These are phyloP conservation scores for Plectropomus leopardus DNA, from an alignment of 2,113 vertebrate genomes.

Conservation along the genomic window DNA sequence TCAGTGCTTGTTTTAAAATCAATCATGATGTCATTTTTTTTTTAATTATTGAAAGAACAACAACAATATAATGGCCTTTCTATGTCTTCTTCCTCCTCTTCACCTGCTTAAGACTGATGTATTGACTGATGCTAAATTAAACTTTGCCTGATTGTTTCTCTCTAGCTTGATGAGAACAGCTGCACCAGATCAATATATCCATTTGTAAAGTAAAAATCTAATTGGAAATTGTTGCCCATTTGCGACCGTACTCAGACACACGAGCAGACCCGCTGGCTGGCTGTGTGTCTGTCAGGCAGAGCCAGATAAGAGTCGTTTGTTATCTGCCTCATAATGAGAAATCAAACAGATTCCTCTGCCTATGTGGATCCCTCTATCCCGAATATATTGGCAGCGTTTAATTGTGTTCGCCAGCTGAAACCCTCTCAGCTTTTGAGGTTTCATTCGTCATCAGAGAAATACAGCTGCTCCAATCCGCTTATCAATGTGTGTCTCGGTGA, in stretches of 20 bases:
- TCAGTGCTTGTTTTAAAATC: neutral
- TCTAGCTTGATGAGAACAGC: constrained; percentile 71
- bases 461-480: constrained; percentile 84
- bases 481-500: constrained; percentile 81
- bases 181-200: constrained; percentile 73
- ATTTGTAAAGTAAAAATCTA: constrained; percentile 73
- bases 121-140: constrained; percentile 66
- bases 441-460: constrained; percentile 81
- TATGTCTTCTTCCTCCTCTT: constrained; percentile 25
- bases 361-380: constrained; percentile 52
- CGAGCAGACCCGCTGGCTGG: constrained; percentile 11
- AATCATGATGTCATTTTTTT: neutral
- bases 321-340: constrained; percentile 74
- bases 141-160: constrained; percentile 64
- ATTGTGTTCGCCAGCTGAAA: constrained; percentile 78
- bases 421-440: constrained; percentile 78
- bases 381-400: constrained; percentile 69
- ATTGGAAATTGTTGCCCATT: constrained; percentile 73
- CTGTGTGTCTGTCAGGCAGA: constrained; percentile 15
- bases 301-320: constrained; percentile 73
- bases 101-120: constrained; percentile 13
- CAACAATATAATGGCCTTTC: too few relatives aligned
- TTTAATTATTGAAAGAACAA: too few relatives aligned
- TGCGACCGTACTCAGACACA: constrained; percentile 35
- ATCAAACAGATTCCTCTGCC: constrained; percentile 74